phyloP scores from a whole-genome alignment of 2,888 invertebrate genomes.

The Drosophila paramelanica region DNA sequence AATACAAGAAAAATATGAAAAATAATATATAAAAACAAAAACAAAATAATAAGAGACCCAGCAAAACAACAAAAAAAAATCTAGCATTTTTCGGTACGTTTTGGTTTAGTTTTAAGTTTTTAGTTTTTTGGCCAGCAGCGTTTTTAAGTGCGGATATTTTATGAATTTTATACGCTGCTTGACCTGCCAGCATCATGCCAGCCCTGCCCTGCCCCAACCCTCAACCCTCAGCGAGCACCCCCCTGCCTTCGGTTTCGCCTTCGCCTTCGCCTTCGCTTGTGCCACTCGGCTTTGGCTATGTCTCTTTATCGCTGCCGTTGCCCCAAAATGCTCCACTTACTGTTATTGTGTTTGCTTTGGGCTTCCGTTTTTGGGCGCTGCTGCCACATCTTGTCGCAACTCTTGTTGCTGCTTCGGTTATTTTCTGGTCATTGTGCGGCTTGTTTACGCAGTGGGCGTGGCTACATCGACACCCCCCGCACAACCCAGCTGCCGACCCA shows the following conservation, averaged over 20 bases:
- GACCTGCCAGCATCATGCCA: slow-evolving; percentile 59
- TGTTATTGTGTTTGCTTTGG: slow-evolving; percentile 70
- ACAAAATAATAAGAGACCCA: slow-evolving; percentile 25
- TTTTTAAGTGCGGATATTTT: slow-evolving; percentile 78
- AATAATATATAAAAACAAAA: slow-evolving; percentile 3
- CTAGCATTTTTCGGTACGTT: slow-evolving; percentile 26
- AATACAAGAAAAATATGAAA: slow-evolving; percentile 30
- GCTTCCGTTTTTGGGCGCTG: slow-evolving; percentile 47
- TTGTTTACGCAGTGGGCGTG: slow-evolving; percentile 67
- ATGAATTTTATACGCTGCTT: slow-evolving; percentile 77
- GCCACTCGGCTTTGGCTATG: slow-evolving; percentile 6
- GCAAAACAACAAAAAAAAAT: background rate
- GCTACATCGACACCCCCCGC: background rate
- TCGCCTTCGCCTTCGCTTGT: slow-evolving; percentile 2
- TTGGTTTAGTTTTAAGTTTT: slow-evolving; percentile 54
- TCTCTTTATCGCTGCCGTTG: slow-evolving; percentile 27
- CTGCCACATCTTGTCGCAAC: slow-evolving; percentile 57
- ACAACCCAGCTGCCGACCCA: background rate
- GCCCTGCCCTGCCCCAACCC: background rate
- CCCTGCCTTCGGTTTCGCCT: slow-evolving; percentile 1
- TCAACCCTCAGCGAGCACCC: background rate
- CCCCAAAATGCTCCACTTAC: slow-evolving; percentile 57
- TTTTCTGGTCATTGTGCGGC: slow-evolving; percentile 71
- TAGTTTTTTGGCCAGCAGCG: slow-evolving; percentile 55
- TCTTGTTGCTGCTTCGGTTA: slow-evolving; percentile 62